Evolutionary conservation across 2,113 vertebrate species (phyloP), one percentile per base, ranked within the genome.

Genomic region (Felis catus): DNA sequence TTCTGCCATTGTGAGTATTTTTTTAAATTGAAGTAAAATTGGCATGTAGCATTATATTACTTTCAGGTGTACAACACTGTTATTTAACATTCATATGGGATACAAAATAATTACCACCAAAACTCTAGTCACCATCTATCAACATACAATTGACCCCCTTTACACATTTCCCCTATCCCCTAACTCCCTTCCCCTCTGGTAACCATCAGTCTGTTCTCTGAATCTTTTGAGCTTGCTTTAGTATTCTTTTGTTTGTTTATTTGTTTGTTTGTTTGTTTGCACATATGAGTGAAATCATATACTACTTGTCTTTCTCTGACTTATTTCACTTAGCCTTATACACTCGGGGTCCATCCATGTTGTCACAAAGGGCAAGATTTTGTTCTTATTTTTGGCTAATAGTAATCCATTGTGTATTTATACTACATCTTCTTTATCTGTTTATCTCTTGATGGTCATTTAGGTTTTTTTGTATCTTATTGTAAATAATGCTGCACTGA

Each of bases 1-100:
- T 94, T 90, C 80, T 97, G 33, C 39, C 53, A 55, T 36, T 97
- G 3, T 78, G 91, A 76, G 12, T 82, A 48, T 78, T 71, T 84
- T 10, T 25, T 39, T 27, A 74, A 41, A 41, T 74, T 27, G 71
- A 41, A 23, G 10, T 74, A 41, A 41, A 41, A 76, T 45, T 45
- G 45, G 14, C 29, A 29, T 76, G 8, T 76, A 76, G 29, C 23
- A 74, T 73, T 39, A 25, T 74, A 41, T 27, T 41, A 27, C 39
- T 74, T 45, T 16, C 7, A 45, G 25, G 39, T 76, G 14, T 70
- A 70, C 39, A 15, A 45, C 73, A 45, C 45, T 76, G 7, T 45
- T 76, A 76, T 29, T 45, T 3, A 14, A 76, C 73, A 76, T 15
- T 15, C 45, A 45, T 76, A 76, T 76, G 73, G 73, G 25, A 45